phyloP scores from a whole-genome alignment of 1,140 invertebrate species.

The Papilio polytes region DNA sequence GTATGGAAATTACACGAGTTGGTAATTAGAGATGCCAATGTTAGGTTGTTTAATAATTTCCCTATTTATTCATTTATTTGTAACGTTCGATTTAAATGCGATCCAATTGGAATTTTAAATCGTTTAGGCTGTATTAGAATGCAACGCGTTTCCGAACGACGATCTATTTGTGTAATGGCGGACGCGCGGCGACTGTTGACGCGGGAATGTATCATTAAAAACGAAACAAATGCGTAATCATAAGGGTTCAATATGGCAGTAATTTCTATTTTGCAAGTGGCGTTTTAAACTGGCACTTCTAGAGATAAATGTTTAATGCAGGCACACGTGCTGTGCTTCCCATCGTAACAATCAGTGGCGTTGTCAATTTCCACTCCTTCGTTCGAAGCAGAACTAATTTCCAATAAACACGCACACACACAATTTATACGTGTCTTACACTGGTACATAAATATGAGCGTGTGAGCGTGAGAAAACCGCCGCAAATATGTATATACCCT shows the following conservation, averaged over 20 bases:
- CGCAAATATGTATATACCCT: conserved; percentile 63
- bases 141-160: conserved; percentile 22
- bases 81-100: conserved; percentile 30
- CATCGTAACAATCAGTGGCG: conserved; percentile 66
- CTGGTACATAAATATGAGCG: conserved; percentile 53
- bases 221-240: conserved; percentile 56
- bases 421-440: conserved; percentile 57
- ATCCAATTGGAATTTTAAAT: conserved; percentile 44
- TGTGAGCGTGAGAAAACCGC: conserved; percentile 80
- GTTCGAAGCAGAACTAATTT: conserved; percentile 71
- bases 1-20: conserved; percentile 72
- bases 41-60: conserved; percentile 64
- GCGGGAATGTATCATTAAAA: conserved; percentile 52
- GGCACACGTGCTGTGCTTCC: conserved; percentile 64
- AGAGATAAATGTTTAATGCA: conserved; percentile 67
- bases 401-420: conserved; percentile 70
- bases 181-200: conserved; percentile 40
- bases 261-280: conserved; percentile 64
- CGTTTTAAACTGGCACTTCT: conserved; percentile 50
- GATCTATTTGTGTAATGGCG: conserved; percentile 43
- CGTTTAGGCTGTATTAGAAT: conserved; percentile 41
- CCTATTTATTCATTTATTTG: conserved; percentile 37
- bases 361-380: conserved; percentile 70
- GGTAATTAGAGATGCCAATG: conserved; percentile 72
- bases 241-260: conserved; percentile 51